Base-by-base conservation (phyloP, 1,140 invertebrate genomes). In the Drosophila punjabiensis region DNA sequence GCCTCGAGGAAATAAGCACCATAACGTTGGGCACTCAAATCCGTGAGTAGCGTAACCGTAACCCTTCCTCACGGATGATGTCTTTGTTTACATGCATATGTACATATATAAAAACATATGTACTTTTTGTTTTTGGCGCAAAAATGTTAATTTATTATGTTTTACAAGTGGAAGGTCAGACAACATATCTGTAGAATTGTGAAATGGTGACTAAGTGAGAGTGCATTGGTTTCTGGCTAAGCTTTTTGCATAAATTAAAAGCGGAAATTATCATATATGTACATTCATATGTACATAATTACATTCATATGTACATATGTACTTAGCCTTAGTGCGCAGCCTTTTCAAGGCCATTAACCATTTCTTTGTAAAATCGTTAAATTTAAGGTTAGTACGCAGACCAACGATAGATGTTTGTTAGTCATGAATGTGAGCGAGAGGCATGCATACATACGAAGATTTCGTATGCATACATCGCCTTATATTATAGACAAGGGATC, bases 1-100 rank as follows among this genome's bases (percentile, higher is more conserved):
- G 80, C 4, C 74, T 75, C 43, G 79, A 87, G 28, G 88, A 85
- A 39, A 70, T 92, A 20, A 89, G 79, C 56, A 89, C 89, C 10
- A 62, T 81, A 45, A 70, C 80, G 14, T 47, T 92, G 45, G 89
- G 89, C 37, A 91, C 71, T 13, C 71, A 68, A 18, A 45, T 73
- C 14, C 53, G 85, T 88, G 35, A 76, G 85, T 62, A 50, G 5
- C 41, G 4, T 41, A 48, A 28, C 20, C 7, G 4, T 41, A 48
- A 28, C 20, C 7, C 33, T 8, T 39, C 20, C 11, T 39, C 13
- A 56, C 20, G 8, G 5, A 24, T 9, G 13, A 35, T 37, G 20
- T 11, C 3, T 37, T 37, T 24, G 5, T 37, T 8, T 37, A 24
- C 14, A 16, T 56, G 16, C 1, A 1, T 8, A 20, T 5, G n/a